Evolutionary conservation across 2,888 invertebrate species (phyloP).

Genomic region (Petrophora chlorosata): DNA sequence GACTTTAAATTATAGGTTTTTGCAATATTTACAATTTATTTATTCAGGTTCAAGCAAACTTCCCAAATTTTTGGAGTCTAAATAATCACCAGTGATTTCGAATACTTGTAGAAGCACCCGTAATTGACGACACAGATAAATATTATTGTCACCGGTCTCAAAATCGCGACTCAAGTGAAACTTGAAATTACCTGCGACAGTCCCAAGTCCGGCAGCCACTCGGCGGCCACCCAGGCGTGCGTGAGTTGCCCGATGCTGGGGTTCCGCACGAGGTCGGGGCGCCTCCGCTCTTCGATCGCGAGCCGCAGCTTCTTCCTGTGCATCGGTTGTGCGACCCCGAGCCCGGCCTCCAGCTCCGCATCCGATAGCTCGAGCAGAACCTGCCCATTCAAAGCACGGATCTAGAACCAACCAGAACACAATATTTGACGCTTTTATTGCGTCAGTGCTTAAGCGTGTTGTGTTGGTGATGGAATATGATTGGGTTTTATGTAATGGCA

Average conservation of each 20-base stretch:
- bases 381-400: conserved; percentile 88
- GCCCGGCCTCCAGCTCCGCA: conserved; percentile 94
- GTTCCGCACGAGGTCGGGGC: conserved; percentile 93
- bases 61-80: too few species aligned
- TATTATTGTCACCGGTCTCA: too few species aligned
- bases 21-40: too few species aligned
- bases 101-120: too few species aligned
- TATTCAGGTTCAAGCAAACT: too few species aligned
- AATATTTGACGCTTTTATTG: conserved; percentile 82
- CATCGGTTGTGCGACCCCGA: conserved; percentile 96
- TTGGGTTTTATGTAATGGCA: conserved; percentile 5
- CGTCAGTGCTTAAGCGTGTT: conserved; percentile 55
- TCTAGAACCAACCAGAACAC: conserved; percentile 86
- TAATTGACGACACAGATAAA: too few species aligned
- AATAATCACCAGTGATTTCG: too few species aligned
- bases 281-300: conserved; percentile 96
- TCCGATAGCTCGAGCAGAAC: conserved; percentile 96
- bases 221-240: conserved; percentile 96
- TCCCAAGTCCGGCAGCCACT: conserved; percentile 96
- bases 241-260: conserved; percentile 94
- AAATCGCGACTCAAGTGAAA: too few species aligned
- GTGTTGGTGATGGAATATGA: conserved; percentile 36
- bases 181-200: conserved; percentile 89
- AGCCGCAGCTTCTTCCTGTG: conserved; percentile 96
- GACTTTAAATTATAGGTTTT: too few species aligned